A percentile compares a stretch with the other conserved stretches of the same genome.
These are phyloP conservation scores for Crotalus viridis DNA, from an alignment of 2,113 vertebrate genomes.

Conservation along the genomic window DNA sequence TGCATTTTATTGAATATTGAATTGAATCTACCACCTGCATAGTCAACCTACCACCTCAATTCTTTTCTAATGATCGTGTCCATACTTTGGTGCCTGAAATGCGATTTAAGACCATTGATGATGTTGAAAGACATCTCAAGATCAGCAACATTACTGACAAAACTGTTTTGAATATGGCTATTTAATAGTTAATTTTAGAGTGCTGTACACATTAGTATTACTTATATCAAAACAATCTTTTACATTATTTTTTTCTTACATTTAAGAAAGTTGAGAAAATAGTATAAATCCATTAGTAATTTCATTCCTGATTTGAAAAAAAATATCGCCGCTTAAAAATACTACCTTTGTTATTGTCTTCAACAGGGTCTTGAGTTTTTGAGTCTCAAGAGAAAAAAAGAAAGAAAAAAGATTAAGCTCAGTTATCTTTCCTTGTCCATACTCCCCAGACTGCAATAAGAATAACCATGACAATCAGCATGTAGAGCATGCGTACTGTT, in stretches of 20 bases:
- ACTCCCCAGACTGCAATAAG: slow-evolving; percentile 64
- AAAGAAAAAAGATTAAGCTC: neutral
- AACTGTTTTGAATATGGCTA: neutral
- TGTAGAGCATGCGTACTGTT: slow-evolving; percentile 52
- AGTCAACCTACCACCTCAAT: neutral
- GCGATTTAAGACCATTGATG: neutral
- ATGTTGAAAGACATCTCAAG: neutral
- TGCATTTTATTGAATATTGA: neutral
- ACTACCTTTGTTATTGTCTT: neutral
- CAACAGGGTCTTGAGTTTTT: slow-evolving; percentile 1
- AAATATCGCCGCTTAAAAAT: neutral
- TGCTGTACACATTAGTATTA: neutral
- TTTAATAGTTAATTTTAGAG: neutral
- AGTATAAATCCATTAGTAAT: neutral
- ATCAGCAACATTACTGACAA: neutral
- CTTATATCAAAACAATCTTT: neutral
- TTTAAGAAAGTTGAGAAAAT: neutral
- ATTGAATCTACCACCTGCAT: neutral
- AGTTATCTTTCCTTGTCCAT: slow-evolving; percentile 63
- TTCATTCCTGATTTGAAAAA: slow-evolving; percentile 28
- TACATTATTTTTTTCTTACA: slow-evolving; percentile 10
- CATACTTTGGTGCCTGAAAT: neutral
- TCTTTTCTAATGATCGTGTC: neutral
- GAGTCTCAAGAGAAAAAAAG: neutral
- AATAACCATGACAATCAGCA: slow-evolving; percentile 63